Conservation (phyloP, 1,140 invertebrate genomes). For the Diploscapter pachys region DNA sequence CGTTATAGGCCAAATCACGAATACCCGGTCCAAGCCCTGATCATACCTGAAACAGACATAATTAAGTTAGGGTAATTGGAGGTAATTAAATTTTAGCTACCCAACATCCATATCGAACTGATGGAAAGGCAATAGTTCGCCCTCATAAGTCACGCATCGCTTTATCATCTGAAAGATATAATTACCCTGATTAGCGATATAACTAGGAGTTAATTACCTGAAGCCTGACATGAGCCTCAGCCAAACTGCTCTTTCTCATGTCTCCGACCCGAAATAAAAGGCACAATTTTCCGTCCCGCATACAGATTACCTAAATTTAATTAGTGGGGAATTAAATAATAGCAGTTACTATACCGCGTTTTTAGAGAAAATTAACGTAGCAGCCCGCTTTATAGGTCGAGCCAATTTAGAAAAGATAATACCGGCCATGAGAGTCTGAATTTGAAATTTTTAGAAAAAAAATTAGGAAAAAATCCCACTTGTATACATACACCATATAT, state of each 20-base stretch:
- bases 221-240: constrained; percentile 68
- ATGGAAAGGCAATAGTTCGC: constrained; percentile 77
- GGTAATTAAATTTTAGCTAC: constrained; percentile 14
- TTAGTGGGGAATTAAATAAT: neutral
- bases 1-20: constrained; percentile 64
- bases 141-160: constrained; percentile 81
- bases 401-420: constrained; percentile 94
- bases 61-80: too few relatives aligned
- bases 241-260: constrained; percentile 95
- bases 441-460: neutral
- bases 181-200: neutral
- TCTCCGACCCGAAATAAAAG: constrained; percentile 95
- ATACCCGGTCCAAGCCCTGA: constrained; percentile 55
- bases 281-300: constrained; percentile 76
- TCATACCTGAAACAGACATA: constrained; percentile 31
- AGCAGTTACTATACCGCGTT: constrained; percentile 66
- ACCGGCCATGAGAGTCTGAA: constrained; percentile 69
- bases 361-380: constrained; percentile 88
- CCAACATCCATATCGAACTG: constrained; percentile 76
- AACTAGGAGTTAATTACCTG: constrained; percentile 41
- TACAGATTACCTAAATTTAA: constrained; percentile 69
- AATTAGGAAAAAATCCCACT: neutral
- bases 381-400: constrained; percentile 85
- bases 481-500: constrained; percentile 85
- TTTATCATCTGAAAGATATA: constrained; percentile 79